phyloP scores from a whole-genome alignment of 2,797 vertebrate species.

The Hydrocynus forskahlii region DNA sequence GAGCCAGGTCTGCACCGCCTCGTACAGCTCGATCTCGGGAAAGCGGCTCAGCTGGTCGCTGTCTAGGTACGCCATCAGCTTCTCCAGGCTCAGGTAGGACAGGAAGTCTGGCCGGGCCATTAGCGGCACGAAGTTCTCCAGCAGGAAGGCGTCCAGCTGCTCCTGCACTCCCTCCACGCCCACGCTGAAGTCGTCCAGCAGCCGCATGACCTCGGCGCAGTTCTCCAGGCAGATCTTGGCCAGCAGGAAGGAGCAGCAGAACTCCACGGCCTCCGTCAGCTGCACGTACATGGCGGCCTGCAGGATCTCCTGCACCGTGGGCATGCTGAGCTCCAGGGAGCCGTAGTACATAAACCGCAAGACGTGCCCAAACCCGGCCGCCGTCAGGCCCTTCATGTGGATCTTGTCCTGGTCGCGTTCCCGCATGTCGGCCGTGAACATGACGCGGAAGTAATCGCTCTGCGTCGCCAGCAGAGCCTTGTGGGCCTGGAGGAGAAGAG shows the following conservation, averaged over 20 bases:
- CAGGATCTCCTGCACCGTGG: slow-evolving; percentile 96
- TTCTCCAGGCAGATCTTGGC: slow-evolving; percentile 99
- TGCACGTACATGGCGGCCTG: slow-evolving; percentile 99
- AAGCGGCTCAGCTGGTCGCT: slow-evolving; percentile 95
- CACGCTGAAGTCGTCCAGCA: slow-evolving; percentile 98
- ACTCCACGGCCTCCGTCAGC: slow-evolving; percentile 98
- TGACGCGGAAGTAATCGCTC: slow-evolving; percentile 99
- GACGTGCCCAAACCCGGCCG: slow-evolving; percentile 96
- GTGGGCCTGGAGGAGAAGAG: slow-evolving; percentile 82
- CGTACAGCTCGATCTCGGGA: slow-evolving; percentile 97
- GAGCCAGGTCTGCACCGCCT: slow-evolving; percentile 96
- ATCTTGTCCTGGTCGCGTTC: slow-evolving; percentile 99
- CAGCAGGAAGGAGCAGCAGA: slow-evolving; percentile 98
- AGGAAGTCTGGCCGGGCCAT: slow-evolving; percentile 97
- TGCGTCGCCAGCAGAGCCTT: slow-evolving; percentile 98
- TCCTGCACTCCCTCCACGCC: slow-evolving; percentile 98
- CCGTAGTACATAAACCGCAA: slow-evolving; percentile 99
- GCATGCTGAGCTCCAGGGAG: slow-evolving; percentile 98
- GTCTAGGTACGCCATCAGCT: slow-evolving; percentile 94
- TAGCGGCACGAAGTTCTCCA: slow-evolving; percentile 98
- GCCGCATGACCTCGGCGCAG: slow-evolving; percentile 98
- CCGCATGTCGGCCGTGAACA: slow-evolving; percentile 99
- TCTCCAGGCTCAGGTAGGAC: slow-evolving; percentile 97
- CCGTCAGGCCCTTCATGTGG: slow-evolving; percentile 98
- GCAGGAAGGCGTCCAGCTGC: slow-evolving; percentile 93